Evolutionary conservation across 1,140 invertebrate genomes (phyloP).

Genomic region (Drosophila parvula): DNA sequence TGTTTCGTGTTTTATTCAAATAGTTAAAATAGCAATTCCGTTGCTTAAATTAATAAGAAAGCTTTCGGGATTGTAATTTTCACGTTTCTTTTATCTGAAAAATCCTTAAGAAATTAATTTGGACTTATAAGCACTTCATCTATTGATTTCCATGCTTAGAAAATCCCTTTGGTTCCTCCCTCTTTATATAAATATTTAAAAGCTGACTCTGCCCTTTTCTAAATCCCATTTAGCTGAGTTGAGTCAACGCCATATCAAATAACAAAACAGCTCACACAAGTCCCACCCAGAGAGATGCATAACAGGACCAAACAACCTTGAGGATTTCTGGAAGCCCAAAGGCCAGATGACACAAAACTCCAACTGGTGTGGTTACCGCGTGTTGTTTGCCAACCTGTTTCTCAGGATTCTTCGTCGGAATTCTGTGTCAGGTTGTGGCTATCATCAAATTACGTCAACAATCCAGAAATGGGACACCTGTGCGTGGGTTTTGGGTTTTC

Average conservation of each 20-base stretch:
- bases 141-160: not conserved
- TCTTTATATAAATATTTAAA: slow-evolving; percentile 9
- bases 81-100: not conserved
- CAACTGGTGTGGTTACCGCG: slow-evolving; percentile 39
- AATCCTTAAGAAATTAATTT: not conserved
- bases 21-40: not conserved
- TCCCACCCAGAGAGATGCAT: not conserved
- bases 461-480: slow-evolving; percentile 62
- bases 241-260: slow-evolving; percentile 27
- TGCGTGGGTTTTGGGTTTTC: slow-evolving; percentile 52
- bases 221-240: slow-evolving; percentile 4
- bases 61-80: not conserved
- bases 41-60: not conserved
- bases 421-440: slow-evolving; percentile 46
- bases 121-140: not conserved
- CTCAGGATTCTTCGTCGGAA: slow-evolving; percentile 23
- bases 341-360: slow-evolving; percentile 43
- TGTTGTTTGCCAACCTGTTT: slow-evolving; percentile 27
- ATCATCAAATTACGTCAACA: slow-evolving; percentile 79
- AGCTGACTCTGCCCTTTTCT: slow-evolving; percentile 1
- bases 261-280: slow-evolving; percentile 23
- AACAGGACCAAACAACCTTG: slow-evolving; percentile 33
- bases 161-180: not conserved
- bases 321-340: slow-evolving; percentile 1
- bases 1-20: not conserved